Conservation (phyloP, 2,888 invertebrate species). For the Caenorhabditis drosophilae region DNA sequence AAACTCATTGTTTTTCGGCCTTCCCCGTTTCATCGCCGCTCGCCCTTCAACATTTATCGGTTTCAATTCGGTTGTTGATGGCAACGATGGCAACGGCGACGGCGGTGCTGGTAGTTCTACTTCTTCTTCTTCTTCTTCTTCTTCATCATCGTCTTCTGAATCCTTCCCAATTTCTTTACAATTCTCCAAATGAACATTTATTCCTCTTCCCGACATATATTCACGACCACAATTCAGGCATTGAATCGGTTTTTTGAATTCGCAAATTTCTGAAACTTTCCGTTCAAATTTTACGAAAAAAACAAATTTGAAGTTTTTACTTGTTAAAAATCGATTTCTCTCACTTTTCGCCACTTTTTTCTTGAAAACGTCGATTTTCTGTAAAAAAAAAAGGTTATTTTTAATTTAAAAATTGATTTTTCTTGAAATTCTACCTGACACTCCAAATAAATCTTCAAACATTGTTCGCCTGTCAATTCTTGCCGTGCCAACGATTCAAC, state of each 20-base stretch:
- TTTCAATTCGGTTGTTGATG: too few species aligned
- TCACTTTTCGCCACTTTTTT: neutral
- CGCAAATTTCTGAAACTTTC: neutral
- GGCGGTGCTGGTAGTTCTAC: too few species aligned
- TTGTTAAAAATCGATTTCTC: neutral
- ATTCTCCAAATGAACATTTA: too few species aligned
- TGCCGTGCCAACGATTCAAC: neutral
- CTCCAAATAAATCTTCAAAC: neutral
- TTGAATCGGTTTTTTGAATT: neutral
- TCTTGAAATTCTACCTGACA: neutral
- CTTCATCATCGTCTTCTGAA: too few species aligned
- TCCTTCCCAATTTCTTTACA: too few species aligned
- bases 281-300: neutral
- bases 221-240: too few species aligned
- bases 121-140: slow-evolving; percentile 1
- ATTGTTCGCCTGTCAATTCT: neutral
- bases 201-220: too few species aligned
- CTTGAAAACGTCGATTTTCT: neutral
- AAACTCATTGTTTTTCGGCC: too few species aligned
- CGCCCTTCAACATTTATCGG: too few species aligned
- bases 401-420: neutral
- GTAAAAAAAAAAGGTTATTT: neutral
- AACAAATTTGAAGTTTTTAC: neutral
- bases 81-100: too few species aligned
- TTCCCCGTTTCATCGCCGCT: too few species aligned